Conservation (phyloP, 2,888 invertebrate genomes). For the Himalopsyche tibetana region DNA sequence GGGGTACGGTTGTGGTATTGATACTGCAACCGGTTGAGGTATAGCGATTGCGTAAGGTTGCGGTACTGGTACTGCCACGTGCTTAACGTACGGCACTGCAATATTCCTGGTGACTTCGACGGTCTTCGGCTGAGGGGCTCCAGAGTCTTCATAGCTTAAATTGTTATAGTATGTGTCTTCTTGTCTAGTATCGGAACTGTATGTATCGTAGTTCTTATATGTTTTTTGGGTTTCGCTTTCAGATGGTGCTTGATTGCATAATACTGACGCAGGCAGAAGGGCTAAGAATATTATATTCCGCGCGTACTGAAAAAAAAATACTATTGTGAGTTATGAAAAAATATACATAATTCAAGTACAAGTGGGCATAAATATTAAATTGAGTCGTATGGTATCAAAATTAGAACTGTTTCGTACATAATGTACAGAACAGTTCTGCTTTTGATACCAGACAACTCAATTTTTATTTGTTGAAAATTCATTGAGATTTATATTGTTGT, state of each 20-base stretch:
- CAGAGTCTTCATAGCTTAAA: constrained; percentile 66
- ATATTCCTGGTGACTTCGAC: constrained; percentile 55
- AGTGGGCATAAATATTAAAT: too few species aligned
- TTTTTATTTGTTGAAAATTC: too few species aligned
- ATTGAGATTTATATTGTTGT: too few species aligned
- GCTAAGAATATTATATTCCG: background rate
- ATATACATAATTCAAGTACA: too few species aligned
- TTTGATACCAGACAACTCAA: too few species aligned
- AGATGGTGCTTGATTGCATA: background rate
- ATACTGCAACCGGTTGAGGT: constrained; percentile 76
- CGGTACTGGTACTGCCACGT: constrained; percentile 78
- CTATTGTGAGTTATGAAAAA: too few species aligned
- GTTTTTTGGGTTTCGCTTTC: background rate
- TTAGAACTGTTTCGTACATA: too few species aligned
- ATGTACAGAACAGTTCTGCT: too few species aligned
- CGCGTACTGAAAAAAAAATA: background rate
- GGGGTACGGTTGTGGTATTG: constrained; percentile 78
- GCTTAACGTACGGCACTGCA: constrained; percentile 68
- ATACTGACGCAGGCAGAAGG: background rate
- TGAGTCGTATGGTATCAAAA: too few species aligned
- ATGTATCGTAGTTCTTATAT: background rate
- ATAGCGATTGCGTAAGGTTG: constrained; percentile 77
- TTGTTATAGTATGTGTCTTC: background rate
- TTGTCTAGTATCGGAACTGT: background rate
- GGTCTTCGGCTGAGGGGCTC: constrained; percentile 37